phyloP scores from a whole-genome alignment of 2,888 invertebrate species.

The Cheilosia vernalis region DNA sequence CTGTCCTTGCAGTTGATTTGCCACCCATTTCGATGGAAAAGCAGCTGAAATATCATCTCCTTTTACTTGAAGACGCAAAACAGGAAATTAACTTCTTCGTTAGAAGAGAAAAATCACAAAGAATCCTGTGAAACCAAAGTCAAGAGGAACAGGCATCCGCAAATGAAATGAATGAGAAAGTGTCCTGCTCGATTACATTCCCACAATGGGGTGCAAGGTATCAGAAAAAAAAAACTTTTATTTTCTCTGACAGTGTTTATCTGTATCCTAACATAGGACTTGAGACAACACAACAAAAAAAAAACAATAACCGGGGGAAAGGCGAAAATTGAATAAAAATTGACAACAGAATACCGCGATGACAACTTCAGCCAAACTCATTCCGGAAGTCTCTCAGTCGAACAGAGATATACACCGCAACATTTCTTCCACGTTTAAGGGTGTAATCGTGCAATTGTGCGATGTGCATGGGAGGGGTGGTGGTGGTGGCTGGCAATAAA shows the following conservation, averaged over 20 bases:
- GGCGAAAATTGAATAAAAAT: constrained; percentile 15
- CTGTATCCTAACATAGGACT: constrained; percentile 53
- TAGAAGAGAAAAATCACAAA: constrained; percentile 55
- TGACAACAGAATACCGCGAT: constrained; percentile 61
- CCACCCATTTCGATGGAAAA: constrained; percentile 3
- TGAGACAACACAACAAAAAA: constrained; percentile 30
- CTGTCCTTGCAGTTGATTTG: constrained; percentile 64
- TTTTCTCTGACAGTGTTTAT: constrained; percentile 65
- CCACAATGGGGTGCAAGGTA: constrained; percentile 50
- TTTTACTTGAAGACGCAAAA: constrained; percentile 44
- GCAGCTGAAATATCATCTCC: not conserved
- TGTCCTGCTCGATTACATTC: constrained; percentile 72
- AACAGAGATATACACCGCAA: constrained; percentile 5
- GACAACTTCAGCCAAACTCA: constrained; percentile 71
- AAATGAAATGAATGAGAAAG: constrained; percentile 57
- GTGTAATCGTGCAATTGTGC: constrained; percentile 68
- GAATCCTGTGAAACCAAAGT: constrained; percentile 56
- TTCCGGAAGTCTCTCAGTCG: constrained; percentile 54
- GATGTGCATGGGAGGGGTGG: not conserved
- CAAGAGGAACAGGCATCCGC: constrained; percentile 38
- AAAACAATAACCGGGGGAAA: not conserved
- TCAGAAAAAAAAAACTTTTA: constrained; percentile 16
- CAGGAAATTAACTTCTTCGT: constrained; percentile 74
- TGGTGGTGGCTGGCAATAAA: constrained; percentile 57
- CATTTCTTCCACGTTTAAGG: constrained; percentile 47